A percentile compares a stretch with the other conserved stretches of the same genome.
Evolutionary conservation across 2,888 invertebrate species (phyloP).

Genomic region (Lamproptera curius): DNA sequence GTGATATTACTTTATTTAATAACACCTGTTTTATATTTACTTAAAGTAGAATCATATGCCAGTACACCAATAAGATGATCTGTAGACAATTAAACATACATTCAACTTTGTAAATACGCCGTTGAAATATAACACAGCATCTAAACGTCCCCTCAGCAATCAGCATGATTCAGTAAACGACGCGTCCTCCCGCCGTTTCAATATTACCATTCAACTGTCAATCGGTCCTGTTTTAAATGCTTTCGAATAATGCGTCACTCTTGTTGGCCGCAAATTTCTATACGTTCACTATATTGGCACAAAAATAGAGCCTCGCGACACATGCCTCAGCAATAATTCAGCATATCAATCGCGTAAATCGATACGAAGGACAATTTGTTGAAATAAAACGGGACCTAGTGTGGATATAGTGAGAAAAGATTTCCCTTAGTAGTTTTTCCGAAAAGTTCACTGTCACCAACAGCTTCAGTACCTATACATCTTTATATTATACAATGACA

Average conservation of each 20-base stretch:
- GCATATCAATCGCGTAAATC: constrained; percentile 1
- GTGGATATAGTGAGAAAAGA: background rate
- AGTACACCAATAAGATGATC: too few species aligned
- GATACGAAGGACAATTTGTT: constrained; percentile 8
- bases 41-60: too few species aligned
- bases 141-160: constrained; percentile 10
- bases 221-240: constrained; percentile 18
- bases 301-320: constrained; percentile 10
- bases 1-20: too few species aligned
- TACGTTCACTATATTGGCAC: constrained; percentile 9
- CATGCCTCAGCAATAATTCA: constrained; percentile 1
- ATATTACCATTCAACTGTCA: constrained; percentile 20
- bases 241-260: constrained; percentile 19
- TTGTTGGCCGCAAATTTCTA: constrained; percentile 14
- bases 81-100: too few species aligned
- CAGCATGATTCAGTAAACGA: constrained; percentile 14
- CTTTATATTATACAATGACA: too few species aligned
- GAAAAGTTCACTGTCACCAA: too few species aligned
- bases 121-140: too few species aligned
- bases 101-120: too few species aligned
- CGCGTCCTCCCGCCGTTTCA: constrained; percentile 2
- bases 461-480: too few species aligned
- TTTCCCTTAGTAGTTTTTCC: too few species aligned
- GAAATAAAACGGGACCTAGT: constrained; percentile 6
- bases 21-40: too few species aligned